Evolutionary conservation across 2,888 invertebrate species (phyloP).

Genomic region (Pollenia amentaria): DNA sequence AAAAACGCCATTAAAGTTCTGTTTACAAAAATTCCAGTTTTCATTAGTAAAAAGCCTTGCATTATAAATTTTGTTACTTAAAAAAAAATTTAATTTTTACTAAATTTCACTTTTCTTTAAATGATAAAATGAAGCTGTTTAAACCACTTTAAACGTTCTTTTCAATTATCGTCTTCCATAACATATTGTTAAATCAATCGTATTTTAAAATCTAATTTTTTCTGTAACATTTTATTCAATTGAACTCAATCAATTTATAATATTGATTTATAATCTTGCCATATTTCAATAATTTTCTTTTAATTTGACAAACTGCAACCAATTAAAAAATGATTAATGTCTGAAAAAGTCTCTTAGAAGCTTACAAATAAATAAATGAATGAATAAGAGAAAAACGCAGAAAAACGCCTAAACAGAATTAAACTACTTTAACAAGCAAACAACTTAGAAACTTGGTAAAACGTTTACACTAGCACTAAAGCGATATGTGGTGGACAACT

Average conservation of each 20-base stretch:
- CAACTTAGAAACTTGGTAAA: background rate
- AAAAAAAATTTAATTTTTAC: too few relatives aligned
- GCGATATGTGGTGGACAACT: background rate
- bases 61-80: too few relatives aligned
- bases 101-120: background rate
- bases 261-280: conserved; percentile 73
- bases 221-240: background rate
- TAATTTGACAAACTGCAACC: conserved; percentile 73
- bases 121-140: background rate
- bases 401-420: background rate
- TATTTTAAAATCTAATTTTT: conserved; percentile 33
- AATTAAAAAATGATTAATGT: conserved; percentile 73
- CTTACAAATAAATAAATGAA: conserved; percentile 53
- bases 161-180: background rate
- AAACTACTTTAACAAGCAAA: background rate
- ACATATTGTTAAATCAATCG: background rate
- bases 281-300: conserved; percentile 70
- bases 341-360: conserved; percentile 39
- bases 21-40: too few relatives aligned
- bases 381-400: background rate
- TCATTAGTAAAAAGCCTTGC: too few relatives aligned
- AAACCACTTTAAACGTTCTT: background rate
- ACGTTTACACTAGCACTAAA: conserved; percentile 38
- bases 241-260: conserved; percentile 37
- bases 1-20: too few relatives aligned